Base-by-base conservation (phyloP, 2,113 vertebrate species). In the Nannobrachium achirus region DNA sequence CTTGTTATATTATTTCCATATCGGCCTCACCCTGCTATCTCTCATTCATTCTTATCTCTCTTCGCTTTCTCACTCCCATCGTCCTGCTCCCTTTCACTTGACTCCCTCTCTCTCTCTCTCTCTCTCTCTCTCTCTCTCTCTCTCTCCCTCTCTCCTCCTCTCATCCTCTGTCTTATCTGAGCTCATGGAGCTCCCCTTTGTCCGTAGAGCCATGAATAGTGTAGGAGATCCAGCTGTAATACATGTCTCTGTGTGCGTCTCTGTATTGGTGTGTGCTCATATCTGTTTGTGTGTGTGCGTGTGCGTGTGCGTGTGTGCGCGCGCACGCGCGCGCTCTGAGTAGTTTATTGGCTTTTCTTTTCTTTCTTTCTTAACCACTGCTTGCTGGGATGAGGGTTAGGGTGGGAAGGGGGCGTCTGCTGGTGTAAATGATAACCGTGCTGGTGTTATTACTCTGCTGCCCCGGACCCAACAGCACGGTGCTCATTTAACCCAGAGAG, bases 361-460 rank as follows among this genome's bases (percentile, higher is more conserved):
- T n/a, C n/a, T n/a, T n/a, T n/a, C n/a, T n/a, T n/a, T n/a, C 81
- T 85, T 86, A 86, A 86, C 82, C 85, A 84, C 71, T 84, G 80
- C 19, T 72, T 76, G 76, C 87, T 76, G 71, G 56, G 69, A 53
- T 10, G 3, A 7, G 6, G 19, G 25, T 25, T 2, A 2, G 25
- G 25, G 25, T 25, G 25, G 15, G 8, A 10, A 33, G 15, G n/a
- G 41, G 38, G 6, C 14, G 25, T 25, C 25, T 25, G 25, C n/a
- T n/a, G n/a, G n/a, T n/a, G n/a, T n/a, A n/a, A n/a, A n/a, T n/a
- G n/a, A n/a, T n/a, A n/a, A n/a, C n/a, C n/a, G n/a, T n/a, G n/a
- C n/a, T n/a, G n/a, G n/a, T n/a, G n/a, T n/a, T n/a, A n/a, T n/a
- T n/a, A n/a, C n/a, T n/a, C n/a, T n/a, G n/a, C n/a, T n/a, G n/a